A percentile compares a stretch with the other conserved stretches of the same genome.
These are phyloP conservation scores for Aphelinus atriplicis DNA, from an alignment of 1,140 invertebrate species.

Conservation along the genomic window DNA sequence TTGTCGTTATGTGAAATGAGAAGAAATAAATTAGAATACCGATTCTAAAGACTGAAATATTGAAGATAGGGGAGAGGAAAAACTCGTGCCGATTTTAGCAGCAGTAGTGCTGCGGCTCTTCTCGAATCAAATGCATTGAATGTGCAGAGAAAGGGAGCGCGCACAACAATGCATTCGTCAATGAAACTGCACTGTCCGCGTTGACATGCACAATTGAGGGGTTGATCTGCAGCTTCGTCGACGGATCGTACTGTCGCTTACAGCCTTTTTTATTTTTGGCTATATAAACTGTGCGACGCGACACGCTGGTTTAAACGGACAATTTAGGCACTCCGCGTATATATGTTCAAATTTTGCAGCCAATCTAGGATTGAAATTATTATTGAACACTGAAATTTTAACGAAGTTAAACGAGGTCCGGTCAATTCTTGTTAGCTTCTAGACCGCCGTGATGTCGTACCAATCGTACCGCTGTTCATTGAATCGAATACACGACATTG, in stretches of 20 bases:
- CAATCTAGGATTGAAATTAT: too few relatives aligned
- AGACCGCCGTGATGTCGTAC: too few relatives aligned
- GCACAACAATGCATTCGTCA: slow-evolving; percentile 36
- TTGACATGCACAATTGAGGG: slow-evolving; percentile 42
- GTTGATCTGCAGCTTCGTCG: slow-evolving; percentile 17
- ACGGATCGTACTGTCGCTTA: slow-evolving; percentile 27
- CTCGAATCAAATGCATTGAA: slow-evolving; percentile 12
- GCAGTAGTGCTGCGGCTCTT: not conserved
- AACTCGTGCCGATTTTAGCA: slow-evolving; percentile 26
- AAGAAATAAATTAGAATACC: too few relatives aligned
- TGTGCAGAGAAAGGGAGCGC: not conserved
- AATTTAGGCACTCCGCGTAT: not conserved
- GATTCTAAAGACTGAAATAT: not conserved
- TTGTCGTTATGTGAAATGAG: too few relatives aligned
- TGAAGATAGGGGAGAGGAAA: slow-evolving; percentile 5
- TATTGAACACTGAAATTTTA: too few relatives aligned
- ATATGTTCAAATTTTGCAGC: too few relatives aligned
- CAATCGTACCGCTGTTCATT: too few relatives aligned
- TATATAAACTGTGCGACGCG: slow-evolving; percentile 41
- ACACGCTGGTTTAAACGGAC: slow-evolving; percentile 37
- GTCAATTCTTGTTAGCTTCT: too few relatives aligned
- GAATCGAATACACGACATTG: too few relatives aligned
- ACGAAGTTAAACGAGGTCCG: too few relatives aligned
- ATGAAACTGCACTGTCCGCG: slow-evolving; percentile 40
- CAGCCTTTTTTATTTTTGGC: slow-evolving; percentile 37